A percentile compares a stretch with the other conserved stretches of the same genome.
phyloP scores from a whole-genome alignment of 2,113 vertebrate genomes.

The Serinus canaria region DNA sequence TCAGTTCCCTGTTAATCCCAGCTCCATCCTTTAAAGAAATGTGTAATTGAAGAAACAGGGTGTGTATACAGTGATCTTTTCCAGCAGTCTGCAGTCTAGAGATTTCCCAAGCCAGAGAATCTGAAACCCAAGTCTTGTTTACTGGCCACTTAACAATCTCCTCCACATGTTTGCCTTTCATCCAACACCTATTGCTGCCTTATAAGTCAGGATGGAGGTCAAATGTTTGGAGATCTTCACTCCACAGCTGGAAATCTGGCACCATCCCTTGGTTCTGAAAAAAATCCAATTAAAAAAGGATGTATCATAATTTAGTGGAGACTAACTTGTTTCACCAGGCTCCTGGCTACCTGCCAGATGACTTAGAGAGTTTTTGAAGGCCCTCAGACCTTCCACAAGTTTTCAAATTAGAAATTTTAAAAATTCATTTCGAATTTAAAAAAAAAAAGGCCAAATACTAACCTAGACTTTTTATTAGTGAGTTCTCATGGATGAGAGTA shows the following conservation, averaged over 20 bases:
- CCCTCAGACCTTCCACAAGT: neutral
- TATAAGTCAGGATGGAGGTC: neutral
- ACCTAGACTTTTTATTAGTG: neutral
- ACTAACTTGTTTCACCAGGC: neutral
- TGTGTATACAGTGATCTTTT: neutral
- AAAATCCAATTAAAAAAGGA: neutral
- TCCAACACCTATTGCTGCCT: neutral
- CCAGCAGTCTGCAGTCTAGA: neutral
- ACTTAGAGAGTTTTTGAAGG: neutral
- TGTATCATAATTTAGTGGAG: neutral
- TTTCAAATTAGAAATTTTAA: neutral
- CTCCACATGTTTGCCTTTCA: neutral
- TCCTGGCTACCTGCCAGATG: neutral
- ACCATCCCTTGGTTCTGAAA: neutral
- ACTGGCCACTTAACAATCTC: neutral
- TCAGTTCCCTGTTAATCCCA: conserved; percentile 14
- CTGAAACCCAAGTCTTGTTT: conserved; percentile 12
- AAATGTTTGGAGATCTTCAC: neutral
- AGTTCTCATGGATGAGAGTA: neutral
- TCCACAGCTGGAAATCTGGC: neutral
- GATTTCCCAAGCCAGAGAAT: neutral
- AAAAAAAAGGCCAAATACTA: neutral
- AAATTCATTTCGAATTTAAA: neutral
- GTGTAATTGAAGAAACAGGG: conserved; percentile 6
- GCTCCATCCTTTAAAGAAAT: neutral